Evolutionary conservation across 1,140 invertebrate genomes (phyloP), one percentile per base, ranked within the genome.

Genomic region (Heterodera carotae): DNA sequence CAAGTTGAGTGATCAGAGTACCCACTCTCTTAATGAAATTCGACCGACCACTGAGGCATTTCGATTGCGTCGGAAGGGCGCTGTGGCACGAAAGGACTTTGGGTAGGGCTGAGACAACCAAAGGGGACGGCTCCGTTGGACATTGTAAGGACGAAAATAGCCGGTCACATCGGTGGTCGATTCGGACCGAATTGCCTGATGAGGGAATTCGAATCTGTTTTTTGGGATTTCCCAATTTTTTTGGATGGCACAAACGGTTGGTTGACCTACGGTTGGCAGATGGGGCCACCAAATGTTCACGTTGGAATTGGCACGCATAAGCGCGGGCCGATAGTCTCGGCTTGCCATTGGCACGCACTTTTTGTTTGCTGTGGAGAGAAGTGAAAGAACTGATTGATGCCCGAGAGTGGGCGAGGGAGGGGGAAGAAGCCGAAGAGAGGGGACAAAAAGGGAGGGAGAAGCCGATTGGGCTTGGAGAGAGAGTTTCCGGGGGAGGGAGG

Each of bases 91-190:
- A 18, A 22, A 62, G 36, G 72, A 29, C 33, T 43, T n/a, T 25
- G 39, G 39, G 36, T 74, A 74, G 22, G 59, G 59, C 27, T 74
- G 31, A 62, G 72, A 74, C n/a, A 74, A 56, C 72, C 72, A 74
- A 1, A 62, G 27, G 34, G 72, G 72, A 6, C 72, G 56, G 64
- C 59, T 43, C 0, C 72, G 56, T 15, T 66, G 29, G 33, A 66
- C 22, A n/a, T 71, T 59, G 59, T 43, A 62, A 6, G 72, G 72
- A 39, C 72, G 59, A 10, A 62, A 74, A 36, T 74, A 62, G 25
- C 72, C 72, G 59, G 72, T 74, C 39, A 74, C 56, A 62, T 74
- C 72, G 34, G 25, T 43, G 25, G 64, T 39, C 5, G 72, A 62
- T 34, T 74, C 72, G 34, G 72, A 74, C 27, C 72, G 72, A 56